Percentiles rank a stretch among this genome's conserved stretches.
Evolutionary conservation across 2,797 vertebrate genomes (phyloP).

Genomic region (Hydrocynus forskahlii): DNA sequence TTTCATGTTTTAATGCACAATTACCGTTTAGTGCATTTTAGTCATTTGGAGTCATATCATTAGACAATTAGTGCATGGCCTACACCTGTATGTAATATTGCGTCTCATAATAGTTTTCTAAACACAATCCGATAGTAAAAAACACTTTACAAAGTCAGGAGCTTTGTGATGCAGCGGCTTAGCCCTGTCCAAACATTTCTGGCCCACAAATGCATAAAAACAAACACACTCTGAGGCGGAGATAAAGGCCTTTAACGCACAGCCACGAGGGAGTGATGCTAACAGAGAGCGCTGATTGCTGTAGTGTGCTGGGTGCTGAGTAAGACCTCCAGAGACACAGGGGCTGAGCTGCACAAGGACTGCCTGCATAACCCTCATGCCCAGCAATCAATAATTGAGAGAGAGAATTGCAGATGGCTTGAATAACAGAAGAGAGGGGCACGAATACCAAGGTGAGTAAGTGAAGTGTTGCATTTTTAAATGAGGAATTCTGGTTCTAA

Average conservation of each 20-base stretch:
- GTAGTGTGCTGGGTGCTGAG: constrained; percentile 31
- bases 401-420: constrained; percentile 10
- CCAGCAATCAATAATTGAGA: constrained; percentile 36
- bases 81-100: too few relatives aligned
- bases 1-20: too few relatives aligned
- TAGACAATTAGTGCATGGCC: too few relatives aligned
- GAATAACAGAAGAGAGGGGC: constrained; percentile 11
- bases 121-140: too few relatives aligned
- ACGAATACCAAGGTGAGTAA: constrained; percentile 5
- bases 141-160: not conserved
- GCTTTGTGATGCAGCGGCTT: not conserved
- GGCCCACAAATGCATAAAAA: not conserved
- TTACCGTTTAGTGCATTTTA: too few relatives aligned
- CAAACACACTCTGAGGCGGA: not conserved
- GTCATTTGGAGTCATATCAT: too few relatives aligned
- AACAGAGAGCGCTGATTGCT: constrained; percentile 23
- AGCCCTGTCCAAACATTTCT: not conserved
- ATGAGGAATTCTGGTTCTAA: not conserved
- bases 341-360: constrained; percentile 21
- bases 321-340: constrained; percentile 37
- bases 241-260: not conserved
- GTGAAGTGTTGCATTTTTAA: not conserved
- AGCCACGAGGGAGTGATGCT: not conserved
- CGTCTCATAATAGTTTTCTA: too few relatives aligned
- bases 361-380: not conserved